Base-by-base conservation (phyloP, 1,140 invertebrate genomes). In the Brachionus koreanus region DNA sequence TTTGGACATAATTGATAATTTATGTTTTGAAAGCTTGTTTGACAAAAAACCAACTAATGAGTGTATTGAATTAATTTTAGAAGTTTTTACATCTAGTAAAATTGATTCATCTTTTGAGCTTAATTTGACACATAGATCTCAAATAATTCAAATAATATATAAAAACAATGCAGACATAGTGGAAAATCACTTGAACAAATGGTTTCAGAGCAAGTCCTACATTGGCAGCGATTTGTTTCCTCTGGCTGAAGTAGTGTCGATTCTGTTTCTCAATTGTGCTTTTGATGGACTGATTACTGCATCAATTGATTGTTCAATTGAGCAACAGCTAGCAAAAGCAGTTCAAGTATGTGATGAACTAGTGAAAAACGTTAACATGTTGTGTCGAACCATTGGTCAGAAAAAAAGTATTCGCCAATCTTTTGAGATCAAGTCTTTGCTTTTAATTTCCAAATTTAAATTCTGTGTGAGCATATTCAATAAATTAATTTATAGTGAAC, bases 91-190 rank as follows among this genome's bases (percentile, higher is more conserved):
- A 46, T n/a, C 12, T n/a, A 74, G 29, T 46, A 72, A 72, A 72
- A 35, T 74, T 46, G 23, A 23, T 39, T 7, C 23, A 1, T 13
- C 13, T 0, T 72, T 72, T 16, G 37, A 72, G 10, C 9, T 74
- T 10, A 43, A 74, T 25, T 74, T 74, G 7, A 74, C 13, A 19
- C 43, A 74, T 46, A 42, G 69, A 23, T 74, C 37, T 1, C 43
- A 46, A 25, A 46, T 74, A 46, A 74, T 74, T 46, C 69, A 74
- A 46, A 49, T 74, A 46, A 46, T 74, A 46, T 74, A 46, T 43
- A 74, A 74, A 33, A 74, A 74, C 46, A 12, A 74, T 46, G 7
- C 9, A 23, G 19, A 74, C 7, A 46, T 35, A 23, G 69, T 74
- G 6, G 29, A 25, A 12, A n/a, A 46, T 46, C 69, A 74, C 29